Evolutionary conservation across 2,797 vertebrate species (phyloP).

Genomic region (Anolis apletophallus): DNA sequence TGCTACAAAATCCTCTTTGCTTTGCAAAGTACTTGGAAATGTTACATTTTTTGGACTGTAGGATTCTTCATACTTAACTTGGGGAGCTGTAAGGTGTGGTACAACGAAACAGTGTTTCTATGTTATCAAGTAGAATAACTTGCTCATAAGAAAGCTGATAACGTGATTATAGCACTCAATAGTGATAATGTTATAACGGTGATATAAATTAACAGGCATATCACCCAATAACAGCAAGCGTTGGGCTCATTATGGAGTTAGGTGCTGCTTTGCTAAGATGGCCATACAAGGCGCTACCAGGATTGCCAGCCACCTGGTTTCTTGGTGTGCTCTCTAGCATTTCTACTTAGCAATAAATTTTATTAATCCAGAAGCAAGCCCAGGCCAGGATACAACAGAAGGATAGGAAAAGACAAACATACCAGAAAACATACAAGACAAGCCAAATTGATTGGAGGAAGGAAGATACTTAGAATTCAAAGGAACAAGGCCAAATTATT

Average conservation of each 20-base stretch:
- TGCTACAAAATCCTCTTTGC: conserved; percentile 43
- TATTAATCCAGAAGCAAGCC: background rate
- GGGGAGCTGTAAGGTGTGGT: no score
- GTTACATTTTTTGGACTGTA: no score
- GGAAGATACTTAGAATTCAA: background rate
- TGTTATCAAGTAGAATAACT: background rate
- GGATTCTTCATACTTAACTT: no score
- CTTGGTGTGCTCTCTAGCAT: background rate
- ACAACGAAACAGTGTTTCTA: background rate
- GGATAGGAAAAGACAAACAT: background rate
- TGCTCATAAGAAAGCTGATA: conserved; percentile 29
- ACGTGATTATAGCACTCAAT: background rate
- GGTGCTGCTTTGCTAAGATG: background rate
- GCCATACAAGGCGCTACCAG: background rate
- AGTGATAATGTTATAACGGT: background rate
- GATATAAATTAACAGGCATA: background rate
- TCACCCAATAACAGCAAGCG: background rate
- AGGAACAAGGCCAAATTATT: background rate
- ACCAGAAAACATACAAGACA: background rate
- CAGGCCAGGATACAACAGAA: rapidly evolving
- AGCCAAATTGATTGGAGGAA: conserved; percentile 35
- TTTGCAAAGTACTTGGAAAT: background rate
- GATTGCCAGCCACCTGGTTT: background rate
- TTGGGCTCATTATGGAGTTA: no score
- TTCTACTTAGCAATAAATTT: background rate